A percentile compares a stretch with the other conserved stretches of the same genome.
These are phyloP conservation scores for Hemiscyllium ocellatum DNA, from an alignment of 2,113 vertebrate genomes.

Conservation along the genomic window DNA sequence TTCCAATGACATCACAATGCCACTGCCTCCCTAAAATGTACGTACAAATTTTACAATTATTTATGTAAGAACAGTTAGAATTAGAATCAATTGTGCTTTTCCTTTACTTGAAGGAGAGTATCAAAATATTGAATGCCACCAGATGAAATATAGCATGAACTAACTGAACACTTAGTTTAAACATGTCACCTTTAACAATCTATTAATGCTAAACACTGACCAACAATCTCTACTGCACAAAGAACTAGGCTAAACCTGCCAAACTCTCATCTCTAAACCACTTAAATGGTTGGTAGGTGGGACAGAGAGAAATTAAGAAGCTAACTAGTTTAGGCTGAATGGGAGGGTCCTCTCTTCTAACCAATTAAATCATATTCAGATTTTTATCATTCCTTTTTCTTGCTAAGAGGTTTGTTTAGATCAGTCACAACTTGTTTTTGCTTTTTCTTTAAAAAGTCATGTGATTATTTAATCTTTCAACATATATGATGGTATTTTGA, in stretches of 20 bases:
- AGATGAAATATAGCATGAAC: not conserved
- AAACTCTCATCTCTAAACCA: not conserved
- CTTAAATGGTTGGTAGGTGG: not conserved
- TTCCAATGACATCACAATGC: too few species aligned
- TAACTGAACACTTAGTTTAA: not conserved
- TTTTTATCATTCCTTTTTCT: not conserved
- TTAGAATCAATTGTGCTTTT: not conserved
- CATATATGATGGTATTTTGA: too few species aligned
- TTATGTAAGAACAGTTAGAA: not conserved
- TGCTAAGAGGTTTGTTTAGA: not conserved
- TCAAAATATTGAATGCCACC: not conserved
- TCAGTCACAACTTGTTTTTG: not conserved
- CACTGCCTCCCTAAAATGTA: too few species aligned
- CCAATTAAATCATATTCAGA: not conserved
- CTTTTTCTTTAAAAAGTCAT: not conserved
- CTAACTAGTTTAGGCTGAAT: not conserved
- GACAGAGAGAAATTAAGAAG: not conserved
- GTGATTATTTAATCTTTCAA: not conserved
- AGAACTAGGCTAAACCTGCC: not conserved
- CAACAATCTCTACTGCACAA: not conserved
- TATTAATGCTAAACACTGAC: not conserved
- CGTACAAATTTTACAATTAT: not conserved
- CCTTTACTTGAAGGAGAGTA: not conserved
- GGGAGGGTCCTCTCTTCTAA: not conserved
- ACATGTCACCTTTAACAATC: not conserved